phyloP scores from a whole-genome alignment of 2,113 vertebrate species.

The Clarias batrachus region DNA sequence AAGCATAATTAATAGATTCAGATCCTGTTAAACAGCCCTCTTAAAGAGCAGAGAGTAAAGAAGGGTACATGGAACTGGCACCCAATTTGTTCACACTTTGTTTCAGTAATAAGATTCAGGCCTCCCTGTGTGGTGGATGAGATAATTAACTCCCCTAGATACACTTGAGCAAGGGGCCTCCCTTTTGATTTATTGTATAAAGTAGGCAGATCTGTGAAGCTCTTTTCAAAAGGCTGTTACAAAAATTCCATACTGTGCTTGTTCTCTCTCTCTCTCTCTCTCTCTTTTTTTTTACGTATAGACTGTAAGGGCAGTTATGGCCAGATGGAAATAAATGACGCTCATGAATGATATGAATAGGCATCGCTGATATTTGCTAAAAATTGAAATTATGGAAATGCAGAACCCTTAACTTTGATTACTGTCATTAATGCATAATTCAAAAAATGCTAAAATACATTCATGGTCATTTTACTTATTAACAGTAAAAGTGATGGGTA shows the following conservation, averaged over 20 bases:
- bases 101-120: conserved; percentile 76
- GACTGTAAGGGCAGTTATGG: conserved; percentile 45
- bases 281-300: conserved; percentile 57
- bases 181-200: conserved; percentile 65
- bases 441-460: neutral
- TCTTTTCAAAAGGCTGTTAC: conserved; percentile 48
- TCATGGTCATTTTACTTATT: neutral
- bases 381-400: conserved; percentile 4
- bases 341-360: neutral
- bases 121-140: conserved; percentile 66
- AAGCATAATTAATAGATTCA: conserved; percentile 66
- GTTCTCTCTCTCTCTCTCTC: conserved; percentile 32
- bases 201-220: conserved; percentile 54
- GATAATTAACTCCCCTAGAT: conserved; percentile 76
- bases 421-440: conserved; percentile 19
- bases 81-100: conserved; percentile 79
- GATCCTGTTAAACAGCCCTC: conserved; percentile 60
- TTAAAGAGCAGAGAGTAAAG: conserved; percentile 60
- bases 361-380: conserved; percentile 25
- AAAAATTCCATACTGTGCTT: conserved; percentile 59
- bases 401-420: neutral
- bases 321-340: conserved; percentile 14
- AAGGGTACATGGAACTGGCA: conserved; percentile 60
- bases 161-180: conserved; percentile 55
- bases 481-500: neutral